These are phyloP conservation scores for Lochmaea crataegi DNA, from an alignment of 2,888 invertebrate species.

Conservation along the genomic window DNA sequence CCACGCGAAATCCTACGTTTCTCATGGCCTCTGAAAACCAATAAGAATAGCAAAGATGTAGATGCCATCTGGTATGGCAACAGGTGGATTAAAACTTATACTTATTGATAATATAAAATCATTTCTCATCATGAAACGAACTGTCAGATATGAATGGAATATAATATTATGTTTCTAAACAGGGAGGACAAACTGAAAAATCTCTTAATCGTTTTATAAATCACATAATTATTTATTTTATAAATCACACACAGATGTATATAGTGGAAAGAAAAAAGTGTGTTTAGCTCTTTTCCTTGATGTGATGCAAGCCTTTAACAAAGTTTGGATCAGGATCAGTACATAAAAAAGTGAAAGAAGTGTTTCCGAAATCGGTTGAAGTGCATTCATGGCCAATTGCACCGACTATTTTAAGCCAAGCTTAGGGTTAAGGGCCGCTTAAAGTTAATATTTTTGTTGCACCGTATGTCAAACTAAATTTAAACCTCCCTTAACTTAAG, in stretches of 20 bases:
- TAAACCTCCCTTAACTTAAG: too few relatives aligned
- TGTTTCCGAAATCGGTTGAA: too few relatives aligned
- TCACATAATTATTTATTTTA: background rate
- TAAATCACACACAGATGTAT: background rate
- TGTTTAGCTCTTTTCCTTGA: too few relatives aligned
- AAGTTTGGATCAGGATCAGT: too few relatives aligned
- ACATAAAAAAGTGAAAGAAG: too few relatives aligned
- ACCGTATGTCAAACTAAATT: too few relatives aligned
- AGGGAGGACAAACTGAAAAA: background rate
- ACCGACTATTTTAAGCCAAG: too few relatives aligned
- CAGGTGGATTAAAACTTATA: slow-evolving; percentile 25
- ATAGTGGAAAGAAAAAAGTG: too few relatives aligned
- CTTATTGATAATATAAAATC: slow-evolving; percentile 31
- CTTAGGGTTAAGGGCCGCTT: too few relatives aligned
- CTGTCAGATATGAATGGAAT: slow-evolving; percentile 22
- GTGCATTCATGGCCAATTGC: too few relatives aligned
- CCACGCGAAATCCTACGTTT: slow-evolving; percentile 21
- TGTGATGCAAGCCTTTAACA: too few relatives aligned
- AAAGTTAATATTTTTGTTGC: too few relatives aligned
- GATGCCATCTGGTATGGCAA: slow-evolving; percentile 31
- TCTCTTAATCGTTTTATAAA: background rate
- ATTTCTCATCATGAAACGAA: slow-evolving; percentile 26
- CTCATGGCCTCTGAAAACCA: slow-evolving; percentile 24
- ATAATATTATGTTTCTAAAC: background rate
- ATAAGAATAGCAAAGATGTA: slow-evolving; percentile 28